Evolutionary conservation across 2,888 invertebrate genomes (phyloP).

Genomic region (Epistrophella euchroma): DNA sequence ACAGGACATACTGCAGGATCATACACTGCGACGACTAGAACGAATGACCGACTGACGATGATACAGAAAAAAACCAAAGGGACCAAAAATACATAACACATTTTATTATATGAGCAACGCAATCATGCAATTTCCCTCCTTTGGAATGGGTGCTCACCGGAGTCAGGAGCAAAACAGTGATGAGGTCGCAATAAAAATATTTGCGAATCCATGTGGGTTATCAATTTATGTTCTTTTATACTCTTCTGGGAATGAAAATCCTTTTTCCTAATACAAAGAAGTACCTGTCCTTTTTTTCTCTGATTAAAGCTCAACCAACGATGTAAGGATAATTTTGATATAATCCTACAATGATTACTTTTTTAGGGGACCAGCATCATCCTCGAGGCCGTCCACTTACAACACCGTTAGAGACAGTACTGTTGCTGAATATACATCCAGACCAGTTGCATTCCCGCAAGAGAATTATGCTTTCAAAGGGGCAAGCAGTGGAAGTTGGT

Average conservation of each 20-base stretch:
- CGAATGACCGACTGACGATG: neutral
- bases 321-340: slow-evolving; percentile 67
- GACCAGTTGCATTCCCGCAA: slow-evolving; percentile 72
- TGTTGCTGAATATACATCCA: slow-evolving; percentile 51
- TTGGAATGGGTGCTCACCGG: slow-evolving; percentile 51
- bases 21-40: slow-evolving; percentile 1
- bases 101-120: slow-evolving; percentile 70
- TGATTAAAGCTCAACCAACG: slow-evolving; percentile 44
- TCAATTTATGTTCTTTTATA: slow-evolving; percentile 72
- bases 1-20: slow-evolving; percentile 11
- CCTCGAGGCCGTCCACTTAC: slow-evolving; percentile 49
- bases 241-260: slow-evolving; percentile 61
- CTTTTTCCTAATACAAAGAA: slow-evolving; percentile 46
- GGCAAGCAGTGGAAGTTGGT: slow-evolving; percentile 43
- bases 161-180: slow-evolving; percentile 26
- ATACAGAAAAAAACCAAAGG: slow-evolving; percentile 23
- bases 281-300: slow-evolving; percentile 25
- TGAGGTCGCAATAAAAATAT: slow-evolving; percentile 75
- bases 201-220: slow-evolving; percentile 72
- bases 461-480: slow-evolving; percentile 61
- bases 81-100: slow-evolving; percentile 59
- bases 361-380: slow-evolving; percentile 66
- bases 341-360: slow-evolving; percentile 73
- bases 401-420: slow-evolving; percentile 33
- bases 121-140: slow-evolving; percentile 59